A percentile compares a stretch with the other conserved stretches of the same genome.
Evolutionary conservation across 2,888 invertebrate genomes (phyloP).

Genomic region (Mayetiola destructor): DNA sequence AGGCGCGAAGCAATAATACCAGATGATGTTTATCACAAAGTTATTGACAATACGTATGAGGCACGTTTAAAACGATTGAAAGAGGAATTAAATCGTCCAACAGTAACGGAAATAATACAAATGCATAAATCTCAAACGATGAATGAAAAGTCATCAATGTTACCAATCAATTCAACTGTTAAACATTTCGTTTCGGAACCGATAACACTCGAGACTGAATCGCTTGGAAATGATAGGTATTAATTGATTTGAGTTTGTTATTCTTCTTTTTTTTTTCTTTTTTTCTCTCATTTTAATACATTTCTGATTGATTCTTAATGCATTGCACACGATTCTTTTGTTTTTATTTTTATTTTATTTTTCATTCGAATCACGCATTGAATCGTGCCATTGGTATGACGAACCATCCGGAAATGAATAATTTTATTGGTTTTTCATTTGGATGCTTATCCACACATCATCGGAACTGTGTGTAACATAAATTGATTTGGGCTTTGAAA

Average conservation of each 20-base stretch:
- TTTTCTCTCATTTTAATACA: not conserved
- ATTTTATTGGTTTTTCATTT: too few species aligned
- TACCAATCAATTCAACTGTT: not conserved
- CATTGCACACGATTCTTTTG: not conserved
- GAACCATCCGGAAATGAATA: too few species aligned
- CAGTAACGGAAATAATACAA: conserved; percentile 19
- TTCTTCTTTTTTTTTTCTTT: not conserved
- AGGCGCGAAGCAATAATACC: not conserved
- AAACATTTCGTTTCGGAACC: not conserved
- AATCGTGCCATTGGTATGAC: too few species aligned
- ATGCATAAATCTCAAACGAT: conserved; percentile 5
- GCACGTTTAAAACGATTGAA: conserved; percentile 27
- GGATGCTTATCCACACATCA: too few species aligned
- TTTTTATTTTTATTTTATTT: too few species aligned
- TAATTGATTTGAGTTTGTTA: conserved; percentile 23
- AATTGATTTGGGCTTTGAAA: too few species aligned
- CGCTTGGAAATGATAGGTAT: conserved; percentile 22
- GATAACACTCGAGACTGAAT: not conserved
- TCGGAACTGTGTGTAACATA: too few species aligned
- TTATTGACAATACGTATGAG: conserved; percentile 22
- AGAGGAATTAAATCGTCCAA: conserved; percentile 30
- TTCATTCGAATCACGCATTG: too few species aligned
- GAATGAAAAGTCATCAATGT: conserved; percentile 7
- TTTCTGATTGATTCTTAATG: not conserved
- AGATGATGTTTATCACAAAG: not conserved